Evolutionary conservation across 2,797 vertebrate genomes (phyloP).

Genomic region (Notolabrus celidotus): DNA sequence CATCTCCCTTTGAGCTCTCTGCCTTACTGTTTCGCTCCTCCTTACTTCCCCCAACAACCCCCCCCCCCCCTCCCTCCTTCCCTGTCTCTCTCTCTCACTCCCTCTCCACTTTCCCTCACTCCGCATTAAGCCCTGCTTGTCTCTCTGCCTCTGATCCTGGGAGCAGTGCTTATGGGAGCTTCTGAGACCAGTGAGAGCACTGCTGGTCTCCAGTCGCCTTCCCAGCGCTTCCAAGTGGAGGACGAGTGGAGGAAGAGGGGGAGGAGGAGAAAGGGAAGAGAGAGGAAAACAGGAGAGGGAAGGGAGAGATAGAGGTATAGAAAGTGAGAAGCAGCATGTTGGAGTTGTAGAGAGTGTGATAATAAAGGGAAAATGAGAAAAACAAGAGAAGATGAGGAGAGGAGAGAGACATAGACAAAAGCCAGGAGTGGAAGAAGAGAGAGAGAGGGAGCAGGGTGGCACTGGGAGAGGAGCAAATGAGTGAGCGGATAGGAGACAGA

Average conservation of each 20-base stretch:
- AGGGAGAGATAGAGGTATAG: slow-evolving; percentile 17
- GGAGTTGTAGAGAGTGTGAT: slow-evolving; percentile 42
- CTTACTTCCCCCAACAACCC: slow-evolving; percentile 35
- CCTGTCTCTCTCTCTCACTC: slow-evolving; percentile 20
- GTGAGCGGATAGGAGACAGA: slow-evolving; percentile 63
- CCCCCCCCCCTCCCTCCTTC: slow-evolving; percentile 24
- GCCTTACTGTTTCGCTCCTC: slow-evolving; percentile 82
- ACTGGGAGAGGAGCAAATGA: slow-evolving; percentile 54
- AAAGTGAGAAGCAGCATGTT: slow-evolving; percentile 47
- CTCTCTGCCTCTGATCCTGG: slow-evolving; percentile 68
- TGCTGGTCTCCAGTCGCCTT: slow-evolving; percentile 68
- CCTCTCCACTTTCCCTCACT: slow-evolving; percentile 45
- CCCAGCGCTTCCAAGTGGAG: slow-evolving; percentile 51
- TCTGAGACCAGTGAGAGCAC: slow-evolving; percentile 63
- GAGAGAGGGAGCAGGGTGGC: slow-evolving; percentile 28
- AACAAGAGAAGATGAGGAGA: slow-evolving; percentile 10
- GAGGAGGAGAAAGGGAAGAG: slow-evolving; percentile 20
- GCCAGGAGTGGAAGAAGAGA: slow-evolving; percentile 23
- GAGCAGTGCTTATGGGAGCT: slow-evolving; percentile 68
- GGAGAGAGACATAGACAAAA: slow-evolving; percentile 29
- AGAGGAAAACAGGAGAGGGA: slow-evolving; percentile 20
- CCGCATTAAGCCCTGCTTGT: slow-evolving; percentile 75
- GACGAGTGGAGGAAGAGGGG: slow-evolving; percentile 20
- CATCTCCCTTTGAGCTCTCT: slow-evolving; percentile 55
- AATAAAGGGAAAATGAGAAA: slow-evolving; percentile 40